Base-by-base conservation (phyloP, 2,113 vertebrate genomes). In the Sorex fumeus region DNA sequence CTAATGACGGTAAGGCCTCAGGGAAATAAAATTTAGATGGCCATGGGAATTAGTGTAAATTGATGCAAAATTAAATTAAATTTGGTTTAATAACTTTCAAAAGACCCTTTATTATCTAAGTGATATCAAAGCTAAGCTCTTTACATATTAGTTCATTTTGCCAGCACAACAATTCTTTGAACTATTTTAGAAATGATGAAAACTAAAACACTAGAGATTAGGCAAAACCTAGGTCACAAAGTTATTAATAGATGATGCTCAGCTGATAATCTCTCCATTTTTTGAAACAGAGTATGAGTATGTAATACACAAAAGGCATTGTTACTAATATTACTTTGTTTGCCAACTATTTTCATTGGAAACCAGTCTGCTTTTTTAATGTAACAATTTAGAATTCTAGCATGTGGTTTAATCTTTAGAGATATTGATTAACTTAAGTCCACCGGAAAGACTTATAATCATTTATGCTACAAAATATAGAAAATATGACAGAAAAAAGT, bases 81-180 rank as follows among this genome's bases (percentile, higher is more conserved):
- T 83, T 40, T 78, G 45, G 13, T 32, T 70, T 36, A 71, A 40
- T 45, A 19, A 62, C 5, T 78, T 88, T 90, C 36, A 87, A 84
- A 87, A 79, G 34, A 67, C 1, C 12, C 36, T 3, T 74, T 74
- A 10, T 40, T 89, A 53, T 62, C 53, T 30, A 32, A 66, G n/a
- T 82, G 32, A 34, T n/a, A 62, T 40, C 36, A 62, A 60, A 85
- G 15, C 40, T 45, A 69, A 28, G 0, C 62, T 50, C 57, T 79
- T 89, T 30, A 60, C 28, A 47, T 28, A 64, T 82, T 34, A 66
- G 47, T 40, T 87, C 45, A 78, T 69, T 90, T 90, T 67, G 77
- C 34, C n/a, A 82, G 34, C 13, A 75, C 8, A 62, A 21, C 8
- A 47, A 18, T n/a, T 74, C 18, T 50, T 21, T 21, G 32, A 69